Percentiles rank a stretch among this genome's conserved stretches.
Conservation (phyloP, 1,140 invertebrate species). For the Heliconius hewitsoni region DNA sequence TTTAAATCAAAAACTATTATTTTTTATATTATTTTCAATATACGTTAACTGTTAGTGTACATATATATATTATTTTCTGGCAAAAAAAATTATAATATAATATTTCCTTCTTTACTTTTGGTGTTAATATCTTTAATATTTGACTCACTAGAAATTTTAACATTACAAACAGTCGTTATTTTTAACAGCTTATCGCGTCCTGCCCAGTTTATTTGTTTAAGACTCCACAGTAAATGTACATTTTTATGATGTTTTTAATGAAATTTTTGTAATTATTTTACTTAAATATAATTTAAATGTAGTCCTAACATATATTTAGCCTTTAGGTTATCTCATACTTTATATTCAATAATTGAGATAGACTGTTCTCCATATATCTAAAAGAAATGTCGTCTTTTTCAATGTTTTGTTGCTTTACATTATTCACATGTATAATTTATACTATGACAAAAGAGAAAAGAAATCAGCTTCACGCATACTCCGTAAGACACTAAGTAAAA, state of each 20-base stretch:
- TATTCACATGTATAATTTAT: too few relatives aligned
- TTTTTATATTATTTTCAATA: neutral
- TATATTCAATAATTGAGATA: too few relatives aligned
- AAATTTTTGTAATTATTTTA: neutral
- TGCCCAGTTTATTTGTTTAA: conserved; percentile 15
- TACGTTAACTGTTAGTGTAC: neutral
- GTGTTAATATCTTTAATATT: conserved; percentile 1
- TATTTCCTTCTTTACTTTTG: neutral
- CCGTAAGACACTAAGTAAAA: too few relatives aligned
- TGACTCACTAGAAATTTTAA: neutral
- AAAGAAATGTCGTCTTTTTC: too few relatives aligned
- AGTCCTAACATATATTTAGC: too few relatives aligned
- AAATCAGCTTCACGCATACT: too few relatives aligned
- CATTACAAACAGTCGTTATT: conserved; percentile 2
- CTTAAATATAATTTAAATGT: too few relatives aligned
- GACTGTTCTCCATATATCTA: too few relatives aligned
- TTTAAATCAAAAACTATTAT: too few relatives aligned
- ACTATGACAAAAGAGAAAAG: too few relatives aligned
- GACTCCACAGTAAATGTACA: neutral
- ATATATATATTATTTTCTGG: neutral
- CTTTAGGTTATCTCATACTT: too few relatives aligned
- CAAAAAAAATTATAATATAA: neutral
- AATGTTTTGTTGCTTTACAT: too few relatives aligned
- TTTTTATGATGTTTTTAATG: neutral
- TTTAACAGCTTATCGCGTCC: conserved; percentile 5